Evolutionary conservation across 2,888 invertebrate genomes (phyloP).

Genomic region (Sturmia bella): DNA sequence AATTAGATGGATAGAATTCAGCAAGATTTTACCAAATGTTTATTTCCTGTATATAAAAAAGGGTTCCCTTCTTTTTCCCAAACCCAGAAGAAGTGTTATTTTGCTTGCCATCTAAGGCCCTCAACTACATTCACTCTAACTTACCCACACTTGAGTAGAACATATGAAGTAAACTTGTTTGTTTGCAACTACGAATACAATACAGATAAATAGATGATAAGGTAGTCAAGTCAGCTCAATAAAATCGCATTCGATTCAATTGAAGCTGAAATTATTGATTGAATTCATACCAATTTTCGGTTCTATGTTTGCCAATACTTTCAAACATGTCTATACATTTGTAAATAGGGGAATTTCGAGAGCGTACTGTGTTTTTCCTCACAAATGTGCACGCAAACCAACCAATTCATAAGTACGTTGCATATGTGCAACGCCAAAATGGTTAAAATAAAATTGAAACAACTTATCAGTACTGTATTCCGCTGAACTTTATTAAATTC

Average conservation of each 20-base stretch:
- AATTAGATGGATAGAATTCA: too few relatives aligned
- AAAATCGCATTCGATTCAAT: slow-evolving; percentile 78
- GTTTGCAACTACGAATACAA: slow-evolving; percentile 16
- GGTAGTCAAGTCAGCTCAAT: slow-evolving; percentile 66
- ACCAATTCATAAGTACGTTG: not conserved
- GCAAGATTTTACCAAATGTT: too few relatives aligned
- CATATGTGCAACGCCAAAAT: too few relatives aligned
- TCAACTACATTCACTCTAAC: too few relatives aligned
- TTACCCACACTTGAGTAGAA: too few relatives aligned
- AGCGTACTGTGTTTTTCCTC: not conserved
- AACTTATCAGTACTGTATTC: too few relatives aligned
- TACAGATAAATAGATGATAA: slow-evolving; percentile 57
- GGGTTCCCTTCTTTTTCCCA: too few relatives aligned
- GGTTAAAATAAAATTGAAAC: too few relatives aligned
- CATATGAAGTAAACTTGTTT: not conserved
- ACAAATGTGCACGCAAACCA: not conserved
- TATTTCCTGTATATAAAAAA: too few relatives aligned
- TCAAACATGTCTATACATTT: slow-evolving; percentile 15
- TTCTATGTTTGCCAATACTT: slow-evolving; percentile 71
- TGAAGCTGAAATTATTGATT: slow-evolving; percentile 78
- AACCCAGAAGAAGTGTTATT: too few relatives aligned
- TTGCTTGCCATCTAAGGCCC: too few relatives aligned
- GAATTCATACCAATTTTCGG: slow-evolving; percentile 72
- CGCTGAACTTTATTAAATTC: too few relatives aligned
- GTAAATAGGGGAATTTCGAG: not conserved